Conservation (phyloP, 2,888 invertebrate species). For the Drepana falcataria region DNA sequence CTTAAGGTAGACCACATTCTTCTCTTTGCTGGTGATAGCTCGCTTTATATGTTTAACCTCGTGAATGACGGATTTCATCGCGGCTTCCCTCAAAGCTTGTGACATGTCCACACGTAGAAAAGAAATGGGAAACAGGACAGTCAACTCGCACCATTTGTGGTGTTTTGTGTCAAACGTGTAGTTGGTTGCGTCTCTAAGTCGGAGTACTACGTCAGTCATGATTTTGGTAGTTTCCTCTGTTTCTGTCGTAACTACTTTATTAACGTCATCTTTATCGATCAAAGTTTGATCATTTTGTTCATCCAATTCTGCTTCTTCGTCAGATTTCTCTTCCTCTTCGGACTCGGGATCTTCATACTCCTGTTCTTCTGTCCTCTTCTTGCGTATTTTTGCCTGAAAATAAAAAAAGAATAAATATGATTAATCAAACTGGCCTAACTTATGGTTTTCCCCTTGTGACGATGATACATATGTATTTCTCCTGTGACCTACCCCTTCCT, state of each 20-base stretch:
- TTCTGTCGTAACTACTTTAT: conserved; percentile 33
- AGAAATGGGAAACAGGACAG: conserved; percentile 81
- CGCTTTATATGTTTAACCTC: conserved; percentile 89
- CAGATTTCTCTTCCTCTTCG: conserved; percentile 76
- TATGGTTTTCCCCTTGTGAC: too few relatives aligned
- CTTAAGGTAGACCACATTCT: conserved; percentile 83
- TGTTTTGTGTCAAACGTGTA: conserved; percentile 88
- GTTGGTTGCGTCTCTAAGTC: conserved; percentile 67
- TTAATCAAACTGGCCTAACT: too few relatives aligned
- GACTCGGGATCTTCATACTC: conserved; percentile 84
- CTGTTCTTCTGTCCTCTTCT: conserved; percentile 78
- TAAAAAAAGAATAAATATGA: not conserved
- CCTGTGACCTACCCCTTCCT: too few relatives aligned
- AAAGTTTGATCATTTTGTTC: conserved; percentile 28
- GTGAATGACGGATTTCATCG: conserved; percentile 85
- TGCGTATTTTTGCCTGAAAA: conserved; percentile 72
- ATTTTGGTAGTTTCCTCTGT: conserved; percentile 43
- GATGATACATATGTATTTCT: too few relatives aligned
- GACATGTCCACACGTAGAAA: conserved; percentile 83
- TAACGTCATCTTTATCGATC: conserved; percentile 41
- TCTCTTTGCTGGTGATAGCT: conserved; percentile 88
- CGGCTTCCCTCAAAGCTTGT: conserved; percentile 84
- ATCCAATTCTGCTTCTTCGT: conserved; percentile 57
- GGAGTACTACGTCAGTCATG: conserved; percentile 58
- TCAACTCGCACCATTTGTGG: conserved; percentile 91